Evolutionary conservation across 2,113 vertebrate species (phyloP).

Genomic region (Ctenomys sociabilis): DNA sequence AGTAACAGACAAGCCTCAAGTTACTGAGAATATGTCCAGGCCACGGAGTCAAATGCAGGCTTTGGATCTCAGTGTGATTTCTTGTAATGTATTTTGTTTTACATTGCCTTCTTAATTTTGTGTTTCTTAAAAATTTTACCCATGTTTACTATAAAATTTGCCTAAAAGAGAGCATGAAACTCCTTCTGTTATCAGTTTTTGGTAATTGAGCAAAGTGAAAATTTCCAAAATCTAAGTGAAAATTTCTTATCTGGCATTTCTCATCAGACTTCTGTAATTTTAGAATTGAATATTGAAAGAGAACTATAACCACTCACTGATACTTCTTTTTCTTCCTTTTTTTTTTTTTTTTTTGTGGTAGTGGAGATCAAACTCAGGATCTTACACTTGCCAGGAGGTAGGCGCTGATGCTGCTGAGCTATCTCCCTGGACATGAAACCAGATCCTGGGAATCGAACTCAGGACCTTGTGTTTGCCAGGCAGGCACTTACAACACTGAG

Average conservation of each 20-base stretch:
- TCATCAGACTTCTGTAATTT: neutral
- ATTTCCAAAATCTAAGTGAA: neutral
- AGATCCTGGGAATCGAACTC: no score
- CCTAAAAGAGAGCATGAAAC: neutral
- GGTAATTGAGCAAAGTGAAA: no score
- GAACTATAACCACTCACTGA: neutral
- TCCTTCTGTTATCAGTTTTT: neutral
- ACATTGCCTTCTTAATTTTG: conserved; percentile 54
- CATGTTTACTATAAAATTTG: neutral
- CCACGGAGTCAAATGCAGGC: neutral
- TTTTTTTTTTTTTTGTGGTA: no score
- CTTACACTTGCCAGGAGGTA: no score
- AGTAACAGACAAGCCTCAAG: conserved; percentile 64
- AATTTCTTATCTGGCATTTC: neutral
- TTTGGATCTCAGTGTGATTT: conserved; percentile 14
- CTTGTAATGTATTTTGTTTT: conserved; percentile 73
- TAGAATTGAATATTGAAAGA: neutral
- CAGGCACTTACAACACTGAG: no score
- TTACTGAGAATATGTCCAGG: conserved; percentile 59
- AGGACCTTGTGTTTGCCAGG: no score
- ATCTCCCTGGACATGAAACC: no score
- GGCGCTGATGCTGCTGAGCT: no score
- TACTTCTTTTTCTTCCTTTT: neutral
- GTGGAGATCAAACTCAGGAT: no score
- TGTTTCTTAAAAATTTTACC: conserved; percentile 22